Conservation (phyloP, 2,888 invertebrate genomes). For the Rhamphomyia laevipes region DNA sequence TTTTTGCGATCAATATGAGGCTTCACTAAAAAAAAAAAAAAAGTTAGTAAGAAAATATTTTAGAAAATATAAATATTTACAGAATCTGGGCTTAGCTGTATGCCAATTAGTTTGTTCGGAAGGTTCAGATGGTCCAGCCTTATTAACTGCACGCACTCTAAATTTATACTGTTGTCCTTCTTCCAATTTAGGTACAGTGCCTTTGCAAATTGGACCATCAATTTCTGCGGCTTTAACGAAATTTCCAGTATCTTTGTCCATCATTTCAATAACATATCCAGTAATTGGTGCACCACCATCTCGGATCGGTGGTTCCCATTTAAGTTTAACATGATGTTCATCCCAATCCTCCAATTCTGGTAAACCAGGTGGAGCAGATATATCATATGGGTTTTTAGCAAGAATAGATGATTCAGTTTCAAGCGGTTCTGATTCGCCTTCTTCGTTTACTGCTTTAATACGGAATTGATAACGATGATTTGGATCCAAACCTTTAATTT, state of each 20-base stretch:
- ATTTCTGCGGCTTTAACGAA: slow-evolving; percentile 80
- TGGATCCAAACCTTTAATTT: slow-evolving; percentile 76
- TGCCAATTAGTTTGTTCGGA: slow-evolving; percentile 88
- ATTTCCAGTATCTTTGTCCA: slow-evolving; percentile 74
- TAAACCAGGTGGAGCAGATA: slow-evolving; percentile 76
- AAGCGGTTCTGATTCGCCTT: slow-evolving; percentile 92
- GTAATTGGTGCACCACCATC: slow-evolving; percentile 92
- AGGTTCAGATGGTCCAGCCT: slow-evolving; percentile 86
- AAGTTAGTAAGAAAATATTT: background rate
- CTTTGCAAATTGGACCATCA: slow-evolving; percentile 71
- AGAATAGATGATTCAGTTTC: slow-evolving; percentile 77
- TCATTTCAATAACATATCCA: slow-evolving; percentile 83
- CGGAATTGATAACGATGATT: slow-evolving; percentile 96
- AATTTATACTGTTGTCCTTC: slow-evolving; percentile 95
- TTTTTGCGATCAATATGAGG: slow-evolving; percentile 89
- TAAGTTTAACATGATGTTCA: slow-evolving; percentile 78
- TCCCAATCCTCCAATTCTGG: slow-evolving; percentile 87
- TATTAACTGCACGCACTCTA: slow-evolving; percentile 86
- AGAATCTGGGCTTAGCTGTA: slow-evolving; percentile 75
- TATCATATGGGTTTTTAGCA: slow-evolving; percentile 96
- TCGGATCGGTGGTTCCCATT: slow-evolving; percentile 81
- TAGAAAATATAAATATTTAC: slow-evolving; percentile 45
- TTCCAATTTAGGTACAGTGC: slow-evolving; percentile 78
- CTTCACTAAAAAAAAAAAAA: slow-evolving; percentile 55
- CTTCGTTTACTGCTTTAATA: slow-evolving; percentile 91